Evolutionary conservation across 2,888 invertebrate genomes (phyloP), one percentile per base, ranked within the genome.

Genomic region (Ormyrus thymus): DNA sequence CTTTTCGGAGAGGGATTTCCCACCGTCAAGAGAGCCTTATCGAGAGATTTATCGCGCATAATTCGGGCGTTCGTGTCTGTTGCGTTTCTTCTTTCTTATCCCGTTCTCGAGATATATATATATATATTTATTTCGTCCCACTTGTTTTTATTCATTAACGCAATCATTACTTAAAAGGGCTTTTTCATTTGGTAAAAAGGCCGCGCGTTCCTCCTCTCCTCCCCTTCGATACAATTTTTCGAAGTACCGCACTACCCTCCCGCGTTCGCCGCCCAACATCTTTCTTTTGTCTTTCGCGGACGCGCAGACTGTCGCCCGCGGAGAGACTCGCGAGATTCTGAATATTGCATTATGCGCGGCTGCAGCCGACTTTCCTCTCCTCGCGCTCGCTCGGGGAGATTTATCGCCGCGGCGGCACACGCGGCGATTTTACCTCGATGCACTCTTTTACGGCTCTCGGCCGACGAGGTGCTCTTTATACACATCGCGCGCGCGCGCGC

Each of bases 381-480:
- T 2, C 29, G 43, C 2, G 29, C 29, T n/a, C n/a, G n/a, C n/a
- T n/a, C n/a, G n/a, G 4, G 4, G 29, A 55, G 76, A 76, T 76
- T 76, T 69, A 76, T 76, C 76, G 46, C 43, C 29, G 4, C 29
- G 29, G n/a, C 48, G 66, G 53, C 73, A 80, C 73, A 78, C 73
- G 48, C 78, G 53, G 61, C 69, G 75, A 62, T 64, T 65, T 68
- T 70, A 77, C 59, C 70, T 64, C 70, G 15, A 74, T 79, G 68
- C 29, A n/a, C 61, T 9, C 15, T 5, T 65, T 15, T 15, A 58
- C n/a, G 51, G 48, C 48, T 59, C 59, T 55, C 71, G 15, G 29
- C 46, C n/a, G 73, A 29, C 29, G 29, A 29, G 29, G 4, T 29
- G 29, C 29, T 29, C 29, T 29, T 3, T 29, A 29, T 29, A 29